phyloP scores from a whole-genome alignment of 2,797 vertebrate genomes.

The Botia kubotai region DNA sequence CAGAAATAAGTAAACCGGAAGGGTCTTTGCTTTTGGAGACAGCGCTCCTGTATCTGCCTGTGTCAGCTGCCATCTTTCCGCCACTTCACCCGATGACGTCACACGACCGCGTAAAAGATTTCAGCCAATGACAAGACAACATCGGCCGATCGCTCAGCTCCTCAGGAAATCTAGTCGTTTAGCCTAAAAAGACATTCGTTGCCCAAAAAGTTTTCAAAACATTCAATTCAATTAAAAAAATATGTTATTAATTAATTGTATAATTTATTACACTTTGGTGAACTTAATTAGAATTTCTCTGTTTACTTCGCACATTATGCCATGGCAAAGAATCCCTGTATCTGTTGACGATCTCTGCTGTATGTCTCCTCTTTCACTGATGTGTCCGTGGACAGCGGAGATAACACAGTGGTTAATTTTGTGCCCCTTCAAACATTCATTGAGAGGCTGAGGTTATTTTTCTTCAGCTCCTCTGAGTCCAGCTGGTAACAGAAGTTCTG shows the following conservation, averaged over 20 bases:
- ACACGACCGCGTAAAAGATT: background rate
- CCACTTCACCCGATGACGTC: slow-evolving; percentile 72
- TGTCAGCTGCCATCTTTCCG: slow-evolving; percentile 89
- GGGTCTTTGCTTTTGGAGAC: slow-evolving; percentile 97
- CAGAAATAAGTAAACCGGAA: slow-evolving; percentile 96
- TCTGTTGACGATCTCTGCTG: slow-evolving; percentile 77
- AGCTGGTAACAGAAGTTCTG: slow-evolving; percentile 77
- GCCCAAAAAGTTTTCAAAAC: too few species aligned
- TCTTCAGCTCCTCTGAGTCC: slow-evolving; percentile 64
- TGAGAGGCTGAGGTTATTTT: slow-evolving; percentile 66
- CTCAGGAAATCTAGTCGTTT: slow-evolving; percentile 57
- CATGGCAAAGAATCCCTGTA: too few species aligned
- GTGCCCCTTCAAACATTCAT: slow-evolving; percentile 71
- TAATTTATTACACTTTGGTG: too few species aligned
- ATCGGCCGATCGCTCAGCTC: slow-evolving; percentile 47
- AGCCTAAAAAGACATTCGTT: background rate
- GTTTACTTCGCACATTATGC: too few species aligned
- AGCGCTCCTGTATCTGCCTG: slow-evolving; percentile 85
- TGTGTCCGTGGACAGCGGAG: slow-evolving; percentile 75
- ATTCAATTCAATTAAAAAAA: too few species aligned
- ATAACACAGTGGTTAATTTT: slow-evolving; percentile 82
- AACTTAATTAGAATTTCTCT: too few species aligned
- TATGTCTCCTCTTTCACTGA: slow-evolving; percentile 77
- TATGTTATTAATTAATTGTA: too few species aligned
- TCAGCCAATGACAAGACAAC: slow-evolving; percentile 52